These are phyloP conservation scores for Malacosoma neustria DNA, from an alignment of 2,888 invertebrate genomes.

Conservation along the genomic window DNA sequence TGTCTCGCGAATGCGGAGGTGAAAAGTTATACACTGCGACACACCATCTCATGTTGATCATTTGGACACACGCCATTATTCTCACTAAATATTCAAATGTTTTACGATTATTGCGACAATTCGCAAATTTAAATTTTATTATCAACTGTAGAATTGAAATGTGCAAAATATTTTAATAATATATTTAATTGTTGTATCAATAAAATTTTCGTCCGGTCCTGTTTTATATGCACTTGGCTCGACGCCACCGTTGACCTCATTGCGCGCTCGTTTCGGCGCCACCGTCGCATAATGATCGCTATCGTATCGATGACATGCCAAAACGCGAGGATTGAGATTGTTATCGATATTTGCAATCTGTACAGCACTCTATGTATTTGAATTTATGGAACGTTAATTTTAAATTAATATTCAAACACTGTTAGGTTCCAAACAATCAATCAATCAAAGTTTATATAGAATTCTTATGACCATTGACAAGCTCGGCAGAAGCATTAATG, in stretches of 20 bases:
- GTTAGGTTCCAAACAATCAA: neutral
- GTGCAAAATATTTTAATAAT: no score
- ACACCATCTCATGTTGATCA: slow-evolving; percentile 14
- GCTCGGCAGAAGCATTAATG: neutral
- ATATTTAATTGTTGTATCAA: slow-evolving; percentile 24
- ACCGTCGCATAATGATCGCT: slow-evolving; percentile 41
- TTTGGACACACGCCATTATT: slow-evolving; percentile 36
- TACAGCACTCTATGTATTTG: slow-evolving; percentile 27
- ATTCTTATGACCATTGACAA: neutral
- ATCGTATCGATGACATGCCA: slow-evolving; percentile 61
- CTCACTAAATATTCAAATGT: slow-evolving; percentile 2
- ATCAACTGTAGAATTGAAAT: neutral
- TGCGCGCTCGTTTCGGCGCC: slow-evolving; percentile 60
- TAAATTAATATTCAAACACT: neutral
- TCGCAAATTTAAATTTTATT: neutral
- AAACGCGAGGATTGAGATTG: slow-evolving; percentile 32
- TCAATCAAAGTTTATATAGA: neutral
- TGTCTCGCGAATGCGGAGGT: slow-evolving; percentile 23
- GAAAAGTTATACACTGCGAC: slow-evolving; percentile 23
- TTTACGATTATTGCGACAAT: neutral
- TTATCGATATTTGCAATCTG: slow-evolving; percentile 38
- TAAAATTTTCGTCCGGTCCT: slow-evolving; percentile 34
- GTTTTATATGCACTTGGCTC: slow-evolving; percentile 58
- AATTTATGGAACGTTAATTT: neutral
- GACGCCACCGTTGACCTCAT: slow-evolving; percentile 62